A percentile compares a stretch with the other conserved stretches of the same genome.
phyloP scores from a whole-genome alignment of 2,888 invertebrate genomes.

The Himalopsyche anomala region DNA sequence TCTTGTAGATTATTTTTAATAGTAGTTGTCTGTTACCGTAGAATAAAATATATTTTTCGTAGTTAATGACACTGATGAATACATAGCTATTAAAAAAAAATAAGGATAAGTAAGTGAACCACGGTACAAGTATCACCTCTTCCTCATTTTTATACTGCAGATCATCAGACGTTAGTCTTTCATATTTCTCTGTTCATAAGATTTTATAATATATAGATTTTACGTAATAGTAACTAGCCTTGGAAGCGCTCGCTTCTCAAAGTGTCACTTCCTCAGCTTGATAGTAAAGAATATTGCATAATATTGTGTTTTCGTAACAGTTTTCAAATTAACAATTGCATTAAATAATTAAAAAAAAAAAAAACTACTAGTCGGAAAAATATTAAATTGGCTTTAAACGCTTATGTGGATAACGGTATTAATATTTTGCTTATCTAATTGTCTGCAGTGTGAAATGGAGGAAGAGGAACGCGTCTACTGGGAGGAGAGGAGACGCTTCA shows the following conservation, averaged over 20 bases:
- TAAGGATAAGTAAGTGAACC: conserved; percentile 47
- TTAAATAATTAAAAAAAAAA: no score
- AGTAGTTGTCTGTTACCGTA: conserved; percentile 9
- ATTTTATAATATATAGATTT: neutral
- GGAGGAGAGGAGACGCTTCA: conserved; percentile 88
- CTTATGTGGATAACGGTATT: conserved; percentile 6
- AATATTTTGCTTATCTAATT: conserved; percentile 46
- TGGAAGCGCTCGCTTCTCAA: neutral
- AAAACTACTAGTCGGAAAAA: neutral
- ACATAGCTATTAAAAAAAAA: conserved; percentile 36
- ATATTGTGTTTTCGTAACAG: no score
- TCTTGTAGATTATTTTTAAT: neutral
- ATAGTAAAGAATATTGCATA: no score
- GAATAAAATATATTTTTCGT: neutral
- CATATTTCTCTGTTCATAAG: conserved; percentile 3
- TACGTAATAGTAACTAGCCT: neutral
- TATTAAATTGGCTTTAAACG: neutral
- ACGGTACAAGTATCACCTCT: conserved; percentile 53
- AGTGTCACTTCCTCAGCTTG: no score
- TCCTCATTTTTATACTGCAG: conserved; percentile 63
- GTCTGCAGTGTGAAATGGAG: conserved; percentile 77
- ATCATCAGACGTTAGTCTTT: conserved; percentile 44
- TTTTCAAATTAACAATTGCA: no score
- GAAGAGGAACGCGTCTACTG: conserved; percentile 91
- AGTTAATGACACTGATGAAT: conserved; percentile 23